phyloP scores from a whole-genome alignment of 1,140 invertebrate genomes.

The Gonioctena quinquepunctata region DNA sequence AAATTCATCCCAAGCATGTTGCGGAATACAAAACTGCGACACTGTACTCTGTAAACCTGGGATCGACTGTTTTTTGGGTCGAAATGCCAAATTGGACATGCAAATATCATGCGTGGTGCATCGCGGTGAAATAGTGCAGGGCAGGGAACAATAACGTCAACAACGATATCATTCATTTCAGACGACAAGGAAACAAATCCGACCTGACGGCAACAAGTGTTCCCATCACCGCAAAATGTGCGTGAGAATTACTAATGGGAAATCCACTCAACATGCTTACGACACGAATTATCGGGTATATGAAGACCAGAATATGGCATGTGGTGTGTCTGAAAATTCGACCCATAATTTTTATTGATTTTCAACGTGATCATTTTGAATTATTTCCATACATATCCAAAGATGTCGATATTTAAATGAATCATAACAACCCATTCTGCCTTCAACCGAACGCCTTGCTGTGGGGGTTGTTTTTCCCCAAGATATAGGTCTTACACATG shows the following conservation, averaged over 20 bases:
- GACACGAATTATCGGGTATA: neutral
- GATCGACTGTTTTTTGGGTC: neutral
- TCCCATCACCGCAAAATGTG: conserved; percentile 2
- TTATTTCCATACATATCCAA: neutral
- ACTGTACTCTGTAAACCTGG: neutral
- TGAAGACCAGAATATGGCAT: no score
- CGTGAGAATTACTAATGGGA: conserved; percentile 11
- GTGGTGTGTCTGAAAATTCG: no score
- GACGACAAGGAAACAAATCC: conserved; percentile 8
- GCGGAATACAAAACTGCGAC: neutral
- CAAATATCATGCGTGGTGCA: neutral
- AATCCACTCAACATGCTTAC: neutral
- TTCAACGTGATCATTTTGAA: no score
- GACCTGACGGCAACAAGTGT: conserved; percentile 17
- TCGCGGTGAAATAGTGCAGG: neutral
- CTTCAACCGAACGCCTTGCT: no score
- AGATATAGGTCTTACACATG: no score
- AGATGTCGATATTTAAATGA: no score
- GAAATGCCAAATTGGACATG: neutral
- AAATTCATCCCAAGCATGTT: neutral
- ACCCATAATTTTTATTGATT: no score
- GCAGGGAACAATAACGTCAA: conserved; percentile 7
- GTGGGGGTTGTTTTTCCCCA: no score
- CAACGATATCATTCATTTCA: conserved; percentile 10
- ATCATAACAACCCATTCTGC: no score